Conservation (phyloP, 2,797 vertebrate species). For the Pseudochromis fuscus region DNA sequence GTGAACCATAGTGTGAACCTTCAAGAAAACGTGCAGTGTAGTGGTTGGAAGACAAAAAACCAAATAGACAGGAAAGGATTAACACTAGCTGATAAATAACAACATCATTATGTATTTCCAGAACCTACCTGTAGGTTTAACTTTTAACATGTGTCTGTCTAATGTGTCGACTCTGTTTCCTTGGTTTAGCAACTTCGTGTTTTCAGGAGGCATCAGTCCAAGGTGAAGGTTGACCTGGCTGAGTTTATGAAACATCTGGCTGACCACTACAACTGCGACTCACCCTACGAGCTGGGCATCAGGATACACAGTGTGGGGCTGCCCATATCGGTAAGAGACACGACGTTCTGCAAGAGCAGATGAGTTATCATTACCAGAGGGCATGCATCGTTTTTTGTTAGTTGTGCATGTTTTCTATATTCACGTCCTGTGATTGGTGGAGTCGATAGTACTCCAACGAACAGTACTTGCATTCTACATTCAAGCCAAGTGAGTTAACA, state of each 20-base stretch:
- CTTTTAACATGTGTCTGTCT: background rate
- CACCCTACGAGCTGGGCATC: conserved; percentile 85
- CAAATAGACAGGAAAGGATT: background rate
- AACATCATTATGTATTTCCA: background rate
- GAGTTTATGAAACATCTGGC: conserved; percentile 86
- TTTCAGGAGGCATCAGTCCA: conserved; percentile 68
- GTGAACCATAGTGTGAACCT: background rate
- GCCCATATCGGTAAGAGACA: conserved; percentile 80
- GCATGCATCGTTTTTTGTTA: background rate
- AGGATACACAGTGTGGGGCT: conserved; percentile 84
- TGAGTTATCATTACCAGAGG: background rate
- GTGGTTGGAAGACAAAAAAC: too few species aligned
- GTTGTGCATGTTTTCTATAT: background rate
- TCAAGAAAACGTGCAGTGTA: background rate
- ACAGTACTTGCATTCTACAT: too few species aligned
- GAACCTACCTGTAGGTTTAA: background rate
- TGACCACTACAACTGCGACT: conserved; percentile 84
- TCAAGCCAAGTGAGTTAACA: too few species aligned
- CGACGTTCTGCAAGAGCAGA: background rate
- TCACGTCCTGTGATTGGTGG: background rate
- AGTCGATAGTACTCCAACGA: background rate
- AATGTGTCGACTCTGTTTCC: conserved; percentile 20
- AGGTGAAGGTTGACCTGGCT: conserved; percentile 80
- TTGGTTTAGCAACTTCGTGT: conserved; percentile 79
- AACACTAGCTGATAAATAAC: background rate